Evolutionary conservation across 2,113 vertebrate species (phyloP).

Genomic region (Mirza zaza): DNA sequence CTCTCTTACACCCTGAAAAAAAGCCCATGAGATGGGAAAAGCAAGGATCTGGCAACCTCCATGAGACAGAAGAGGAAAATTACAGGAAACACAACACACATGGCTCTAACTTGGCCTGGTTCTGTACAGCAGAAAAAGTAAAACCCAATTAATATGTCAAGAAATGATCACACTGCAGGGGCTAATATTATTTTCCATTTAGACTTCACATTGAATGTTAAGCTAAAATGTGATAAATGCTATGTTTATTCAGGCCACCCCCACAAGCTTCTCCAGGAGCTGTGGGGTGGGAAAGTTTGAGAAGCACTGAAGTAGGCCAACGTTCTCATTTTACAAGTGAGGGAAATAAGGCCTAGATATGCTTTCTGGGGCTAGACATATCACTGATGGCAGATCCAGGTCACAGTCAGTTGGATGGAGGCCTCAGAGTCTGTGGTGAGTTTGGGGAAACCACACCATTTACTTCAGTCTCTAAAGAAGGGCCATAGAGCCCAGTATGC

Average conservation of each 20-base stretch:
- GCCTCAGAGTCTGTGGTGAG: not conserved
- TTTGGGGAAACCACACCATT: not conserved
- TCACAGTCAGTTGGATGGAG: not conserved
- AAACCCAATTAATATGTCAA: not conserved
- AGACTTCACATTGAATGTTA: not conserved
- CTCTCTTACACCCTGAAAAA: not conserved
- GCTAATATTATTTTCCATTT: not conserved
- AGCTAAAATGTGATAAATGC: not conserved
- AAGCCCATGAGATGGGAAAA: not conserved
- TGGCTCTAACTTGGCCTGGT: not conserved
- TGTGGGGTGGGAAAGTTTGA: not conserved
- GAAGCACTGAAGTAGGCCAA: not conserved
- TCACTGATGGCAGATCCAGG: slow-evolving; percentile 19
- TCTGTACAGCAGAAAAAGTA: not conserved
- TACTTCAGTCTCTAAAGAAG: not conserved
- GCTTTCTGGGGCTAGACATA: not conserved
- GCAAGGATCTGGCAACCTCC: not conserved
- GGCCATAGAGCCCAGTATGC: no score
- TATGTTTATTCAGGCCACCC: not conserved
- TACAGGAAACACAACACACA: not conserved
- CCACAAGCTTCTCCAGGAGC: not conserved
- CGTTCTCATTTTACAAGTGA: not conserved
- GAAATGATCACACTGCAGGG: not conserved
- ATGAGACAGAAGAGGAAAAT: slow-evolving; percentile 27
- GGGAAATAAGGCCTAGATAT: not conserved